Evolutionary conservation across 2,113 vertebrate species (phyloP), one percentile per base, ranked within the genome.

Genomic region (Panurus biarmicus): DNA sequence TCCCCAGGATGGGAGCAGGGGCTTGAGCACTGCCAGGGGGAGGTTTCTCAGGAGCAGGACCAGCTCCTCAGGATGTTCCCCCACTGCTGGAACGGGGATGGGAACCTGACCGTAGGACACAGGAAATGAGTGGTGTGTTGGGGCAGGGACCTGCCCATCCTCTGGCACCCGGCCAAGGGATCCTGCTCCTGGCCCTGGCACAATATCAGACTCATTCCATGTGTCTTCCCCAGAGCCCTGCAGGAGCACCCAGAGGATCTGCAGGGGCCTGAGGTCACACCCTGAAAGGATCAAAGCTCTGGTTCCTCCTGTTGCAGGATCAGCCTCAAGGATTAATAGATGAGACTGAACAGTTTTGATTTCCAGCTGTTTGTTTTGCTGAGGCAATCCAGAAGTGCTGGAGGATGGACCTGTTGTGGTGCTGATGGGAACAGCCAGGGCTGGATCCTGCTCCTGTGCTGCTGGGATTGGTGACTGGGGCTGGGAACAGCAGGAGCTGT

Each of bases 11-110:
- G 48, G 38, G 29, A 47, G 40, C 18, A 2, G 1, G 45, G 24
- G 23, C 2, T 7, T 2, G 29, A 53, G 15, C 7, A 0, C 22
- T 50, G 64, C 64, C 0, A 2, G 14, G 21, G 9, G 17, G 31
- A 74, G 33, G 45, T 4, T 82, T 35, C 62, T 38, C 33, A 17
- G 80, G 24, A 45, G 44, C 1, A 0, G 28, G 5, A 45, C 3
- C 10, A 5, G 15, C 23, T 56, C 48, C 38, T 35, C 18, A 9
- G 62, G 72, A 21, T 13, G 9, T 45, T 75, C 50, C 18, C 25
- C 22, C 23, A 2, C 20, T 36, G 28, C 62, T 87, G 60, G 35
- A 79, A 64, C 8, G 2, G 23, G 36, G 42, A 8, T 53, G 35
- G 8, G 33, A 71, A 35, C 16, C 26, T 76, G 60, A 6, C 25